Base-by-base conservation (phyloP, 2,113 vertebrate genomes). In the Numida meleagris region DNA sequence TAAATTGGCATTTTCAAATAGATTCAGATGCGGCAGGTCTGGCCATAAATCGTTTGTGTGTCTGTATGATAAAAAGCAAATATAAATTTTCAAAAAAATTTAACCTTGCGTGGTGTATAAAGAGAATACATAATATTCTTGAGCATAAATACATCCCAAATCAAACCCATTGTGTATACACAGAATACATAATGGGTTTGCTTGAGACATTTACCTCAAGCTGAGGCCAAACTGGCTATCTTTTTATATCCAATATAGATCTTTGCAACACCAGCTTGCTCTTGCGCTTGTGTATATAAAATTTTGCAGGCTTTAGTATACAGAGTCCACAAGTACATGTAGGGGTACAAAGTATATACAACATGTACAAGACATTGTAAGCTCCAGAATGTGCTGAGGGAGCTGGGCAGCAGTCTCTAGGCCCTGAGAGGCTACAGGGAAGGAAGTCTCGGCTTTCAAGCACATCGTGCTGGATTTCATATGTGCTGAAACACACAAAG, bases 61-160 rank as follows among this genome's bases (percentile, higher is more conserved):
- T 97, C 96, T 87, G 62, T 91, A 95, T 72, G 94, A 97, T 97
- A 97, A 97, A 97, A 97, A 97, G 95, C 93, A 98, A 98, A 97
- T 97, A 97, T 89, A 97, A 97, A 97, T 97, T 97, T 93, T 34
- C 4, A 94, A 96, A 97, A 97, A 97, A 82, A 95, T 93, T 95
- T 98, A 98, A 97, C 97, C 97, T 98, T 97, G 97, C 75, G 20
- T 95, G 86, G 90, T 96, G 95, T 96, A 97, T 97, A 98, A 98
- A 98, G 96, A 96, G 97, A 98, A 98, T 98, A 89, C 97, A 93
- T 96, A 98, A 98, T 97, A 97, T 97, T 97, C 95, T 88, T 38
- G 57, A 96, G 97, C 97, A 98, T 98, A 98, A 98, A 97, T 97
- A 92, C 96, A 97, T 97, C 97, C 94, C 91, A 97, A 96, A 97